Conservation (phyloP, 2,888 invertebrate species). For the Heliconius erato region DNA sequence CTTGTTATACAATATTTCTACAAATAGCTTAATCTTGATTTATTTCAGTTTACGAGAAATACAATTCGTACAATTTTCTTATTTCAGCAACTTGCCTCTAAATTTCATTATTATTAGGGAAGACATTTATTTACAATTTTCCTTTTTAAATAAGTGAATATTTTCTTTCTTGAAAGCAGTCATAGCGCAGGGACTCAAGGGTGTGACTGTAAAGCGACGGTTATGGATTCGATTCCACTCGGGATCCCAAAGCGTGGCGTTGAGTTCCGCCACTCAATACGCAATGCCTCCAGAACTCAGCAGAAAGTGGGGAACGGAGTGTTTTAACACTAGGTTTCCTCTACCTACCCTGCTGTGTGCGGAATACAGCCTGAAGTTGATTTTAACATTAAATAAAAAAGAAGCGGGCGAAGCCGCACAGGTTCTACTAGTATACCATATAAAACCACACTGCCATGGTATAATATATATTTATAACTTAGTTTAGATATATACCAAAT, state of each 20-base stretch:
- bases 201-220: not conserved
- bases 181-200: too few relatives aligned
- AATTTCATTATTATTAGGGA: not conserved
- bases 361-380: too few relatives aligned
- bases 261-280: too few relatives aligned
- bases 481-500: slow-evolving; percentile 11
- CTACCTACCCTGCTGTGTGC: too few relatives aligned
- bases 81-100: not conserved
- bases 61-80: not conserved
- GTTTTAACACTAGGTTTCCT: too few relatives aligned
- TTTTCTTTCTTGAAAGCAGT: too few relatives aligned
- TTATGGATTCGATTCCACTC: not conserved
- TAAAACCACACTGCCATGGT: not conserved
- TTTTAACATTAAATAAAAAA: too few relatives aligned
- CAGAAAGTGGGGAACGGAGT: too few relatives aligned
- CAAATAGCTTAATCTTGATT: not conserved
- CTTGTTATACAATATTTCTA: not conserved
- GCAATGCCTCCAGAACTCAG: too few relatives aligned
- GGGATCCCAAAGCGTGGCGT: too few relatives aligned
- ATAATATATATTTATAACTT: not conserved
- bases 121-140: not conserved
- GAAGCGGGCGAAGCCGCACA: too few relatives aligned
- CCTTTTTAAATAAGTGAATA: not conserved
- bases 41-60: not conserved
- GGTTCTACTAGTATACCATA: not conserved